Base-by-base conservation (phyloP, 2,888 invertebrate genomes). In the Drosophila tanythrix region DNA sequence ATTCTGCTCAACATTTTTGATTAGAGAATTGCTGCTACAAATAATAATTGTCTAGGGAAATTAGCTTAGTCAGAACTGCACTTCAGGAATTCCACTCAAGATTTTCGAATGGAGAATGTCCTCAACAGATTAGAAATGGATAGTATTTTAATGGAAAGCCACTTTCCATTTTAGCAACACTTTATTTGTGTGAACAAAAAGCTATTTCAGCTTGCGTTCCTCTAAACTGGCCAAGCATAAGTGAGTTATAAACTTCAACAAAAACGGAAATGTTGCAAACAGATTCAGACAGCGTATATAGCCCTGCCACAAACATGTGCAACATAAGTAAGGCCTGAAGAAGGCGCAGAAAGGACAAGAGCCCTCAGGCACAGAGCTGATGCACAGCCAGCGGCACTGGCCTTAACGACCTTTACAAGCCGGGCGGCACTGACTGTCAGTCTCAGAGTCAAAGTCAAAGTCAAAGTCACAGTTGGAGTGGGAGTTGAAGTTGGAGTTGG, bases 321-420 rank as follows among this genome's bases (percentile, higher is more conserved):
- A 63, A 74, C 67, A 66, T 74, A 83, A 76, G 56, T 69, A 65
- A 70, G 56, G 46, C 36, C 65, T 74, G 85, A 75, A 67, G 85
- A 74, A 74, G 81, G 82, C 79, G 85, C 74, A 70, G 85, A 88
- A 84, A 84, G 85, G 81, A 85, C 70, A 76, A 72, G 29, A 31
- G 60, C 67, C 81, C 64, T 62, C 59, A 62, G 61, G 79, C 70
- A n/a, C 13, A 27, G 52, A 31, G 57, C n/a, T 43, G 38, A 38
- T 46, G 46, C 46, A 25, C 46, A 46, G 46, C 73, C 64, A 58
- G 40, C 68, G 59, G 68, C 77, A 69, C 33, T 74, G 81, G 82
- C 86, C 82, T 89, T 84, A 90, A 89, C 83, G 90, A 91, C 90
- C 83, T 89, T 84, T 90, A 81, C 82, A 76, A 76, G 82, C 81